Conservation (phyloP, 2,113 vertebrate species). For the Struthio camelus region DNA sequence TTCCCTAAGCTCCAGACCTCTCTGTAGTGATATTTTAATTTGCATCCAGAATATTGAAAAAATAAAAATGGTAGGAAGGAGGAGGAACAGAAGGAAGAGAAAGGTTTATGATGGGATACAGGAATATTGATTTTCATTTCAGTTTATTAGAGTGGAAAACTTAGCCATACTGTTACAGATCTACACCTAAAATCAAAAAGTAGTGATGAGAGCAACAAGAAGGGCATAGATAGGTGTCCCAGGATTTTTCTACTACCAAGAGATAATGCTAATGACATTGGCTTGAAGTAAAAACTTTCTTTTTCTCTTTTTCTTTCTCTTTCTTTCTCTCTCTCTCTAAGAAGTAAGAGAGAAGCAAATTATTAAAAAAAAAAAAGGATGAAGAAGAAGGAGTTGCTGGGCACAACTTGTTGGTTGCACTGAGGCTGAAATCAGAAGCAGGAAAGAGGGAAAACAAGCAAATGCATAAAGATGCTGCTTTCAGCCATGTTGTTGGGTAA, state of each 20-base stretch:
- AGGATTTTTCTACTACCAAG: neutral
- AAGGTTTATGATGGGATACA: neutral
- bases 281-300: conserved; percentile 8
- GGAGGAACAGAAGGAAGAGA: neutral
- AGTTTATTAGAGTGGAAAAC: neutral
- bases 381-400: neutral
- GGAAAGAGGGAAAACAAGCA: conserved; percentile 49
- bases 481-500: conserved; percentile 81
- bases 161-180: neutral
- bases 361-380: neutral
- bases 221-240: neutral
- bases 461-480: conserved; percentile 72
- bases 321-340: neutral
- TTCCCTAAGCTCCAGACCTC: neutral
- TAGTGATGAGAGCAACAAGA: neutral
- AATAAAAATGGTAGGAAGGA: neutral
- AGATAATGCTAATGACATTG: neutral
- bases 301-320: neutral
- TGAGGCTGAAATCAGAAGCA: conserved; percentile 41
- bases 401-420: neutral
- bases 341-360: neutral
- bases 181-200: neutral
- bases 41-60: neutral
- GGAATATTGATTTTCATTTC: neutral
- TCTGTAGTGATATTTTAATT: conserved; percentile 43